Percentiles rank a stretch among this genome's conserved stretches.
These are phyloP conservation scores for Pelvicachromis taeniatus DNA, from an alignment of 2,113 vertebrate species.

Conservation along the genomic window DNA sequence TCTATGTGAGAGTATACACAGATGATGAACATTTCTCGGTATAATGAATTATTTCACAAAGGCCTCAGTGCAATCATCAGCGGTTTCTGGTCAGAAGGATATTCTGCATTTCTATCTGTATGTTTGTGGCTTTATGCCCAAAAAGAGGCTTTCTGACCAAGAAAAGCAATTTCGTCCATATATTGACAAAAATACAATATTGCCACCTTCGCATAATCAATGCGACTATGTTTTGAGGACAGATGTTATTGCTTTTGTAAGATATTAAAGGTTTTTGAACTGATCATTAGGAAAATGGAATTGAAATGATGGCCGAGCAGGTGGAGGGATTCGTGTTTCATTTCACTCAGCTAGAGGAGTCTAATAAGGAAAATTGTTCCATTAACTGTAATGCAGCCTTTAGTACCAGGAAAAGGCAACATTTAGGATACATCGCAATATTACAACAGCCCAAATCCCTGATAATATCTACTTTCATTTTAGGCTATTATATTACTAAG, in stretches of 20 bases:
- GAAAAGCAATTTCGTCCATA: not conserved
- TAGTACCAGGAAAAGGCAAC: constrained; percentile 5
- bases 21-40: not conserved
- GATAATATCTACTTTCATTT: constrained; percentile 42
- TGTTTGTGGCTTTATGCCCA: not conserved
- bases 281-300: constrained; percentile 7
- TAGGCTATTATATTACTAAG: not conserved
- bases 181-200: not conserved
- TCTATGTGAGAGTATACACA: not conserved
- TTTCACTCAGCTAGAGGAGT: constrained; percentile 7
- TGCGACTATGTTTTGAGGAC: not conserved
- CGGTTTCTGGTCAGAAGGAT: not conserved
- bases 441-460: constrained; percentile 8
- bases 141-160: not conserved
- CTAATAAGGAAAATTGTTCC: constrained; percentile 14
- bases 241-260: not conserved
- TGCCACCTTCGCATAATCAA: not conserved
- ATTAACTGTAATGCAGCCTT: constrained; percentile 17
- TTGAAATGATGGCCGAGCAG: not conserved
- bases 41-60: not conserved
- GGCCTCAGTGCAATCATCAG: not conserved
- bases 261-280: constrained; percentile 3
- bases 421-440: constrained; percentile 12
- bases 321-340: not conserved
- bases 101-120: not conserved